Percentiles rank a stretch among this genome's conserved stretches.
Evolutionary conservation across 1,140 invertebrate species (phyloP).

Genomic region (Sitobion miscanthi): DNA sequence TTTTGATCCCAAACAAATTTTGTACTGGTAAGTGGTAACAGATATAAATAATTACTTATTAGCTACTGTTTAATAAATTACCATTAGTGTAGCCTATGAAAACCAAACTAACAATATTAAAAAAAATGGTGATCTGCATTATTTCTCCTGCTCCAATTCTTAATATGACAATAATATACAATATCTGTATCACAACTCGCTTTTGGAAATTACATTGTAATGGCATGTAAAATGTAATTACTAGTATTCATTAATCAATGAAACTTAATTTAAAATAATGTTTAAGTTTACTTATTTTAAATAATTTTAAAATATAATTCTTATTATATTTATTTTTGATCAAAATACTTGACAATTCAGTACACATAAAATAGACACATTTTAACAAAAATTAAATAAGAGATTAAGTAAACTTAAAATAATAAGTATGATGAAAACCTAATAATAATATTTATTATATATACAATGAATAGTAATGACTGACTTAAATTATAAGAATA

Average conservation of each 20-base stretch:
- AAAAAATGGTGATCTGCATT: not conserved
- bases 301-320: not conserved
- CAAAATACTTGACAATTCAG: not conserved
- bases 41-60: too few relatives aligned
- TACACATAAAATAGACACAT: conserved; percentile 13
- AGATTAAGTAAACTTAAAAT: not conserved
- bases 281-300: not conserved
- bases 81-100: not conserved
- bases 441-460: not conserved
- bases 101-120: not conserved
- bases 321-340: conserved; percentile 32
- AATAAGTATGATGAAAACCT: conserved; percentile 9
- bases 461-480: not conserved
- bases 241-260: not conserved
- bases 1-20: too few relatives aligned
- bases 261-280: not conserved
- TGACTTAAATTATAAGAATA: not conserved
- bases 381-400: not conserved
- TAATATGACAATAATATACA: not conserved
- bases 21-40: too few relatives aligned
- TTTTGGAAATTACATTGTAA: not conserved
- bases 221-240: not conserved
- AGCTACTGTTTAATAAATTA: too few relatives aligned
- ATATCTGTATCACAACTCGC: too few relatives aligned
- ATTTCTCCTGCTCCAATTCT: not conserved